Conservation (phyloP, 2,113 vertebrate species). For the Rhinolophus ferrumequinum region DNA sequence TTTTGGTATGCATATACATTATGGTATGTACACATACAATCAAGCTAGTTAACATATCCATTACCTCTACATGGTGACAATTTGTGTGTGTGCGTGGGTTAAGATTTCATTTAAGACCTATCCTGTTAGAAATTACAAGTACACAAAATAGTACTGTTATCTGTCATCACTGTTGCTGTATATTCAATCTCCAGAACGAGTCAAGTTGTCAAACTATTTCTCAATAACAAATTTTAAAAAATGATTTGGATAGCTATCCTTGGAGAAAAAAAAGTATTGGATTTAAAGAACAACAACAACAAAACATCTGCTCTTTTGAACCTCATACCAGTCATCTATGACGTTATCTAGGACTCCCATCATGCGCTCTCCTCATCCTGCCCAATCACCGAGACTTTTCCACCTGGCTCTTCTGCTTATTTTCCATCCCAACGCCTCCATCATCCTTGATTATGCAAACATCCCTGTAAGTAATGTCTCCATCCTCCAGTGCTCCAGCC, state of each 20-base stretch:
- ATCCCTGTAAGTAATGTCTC: not conserved
- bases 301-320: not conserved
- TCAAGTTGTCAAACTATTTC: not conserved
- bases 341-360: not conserved
- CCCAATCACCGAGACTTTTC: not conserved
- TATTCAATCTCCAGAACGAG: not conserved
- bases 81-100: not conserved
- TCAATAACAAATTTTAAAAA: not conserved
- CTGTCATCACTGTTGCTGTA: not conserved
- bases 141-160: not conserved
- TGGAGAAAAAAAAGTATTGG: not conserved
- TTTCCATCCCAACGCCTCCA: not conserved
- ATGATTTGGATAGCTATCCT: not conserved
- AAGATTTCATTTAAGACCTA: not conserved
- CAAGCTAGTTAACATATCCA: not conserved
- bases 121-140: not conserved
- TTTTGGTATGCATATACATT: not conserved
- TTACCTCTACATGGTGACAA: not conserved
- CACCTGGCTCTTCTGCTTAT: not conserved
- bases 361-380: not conserved
- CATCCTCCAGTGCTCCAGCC: not conserved
- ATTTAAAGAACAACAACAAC: not conserved
- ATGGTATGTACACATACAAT: not conserved
- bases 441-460: not conserved
- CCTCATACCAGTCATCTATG: not conserved